Evolutionary conservation across 2,888 invertebrate species (phyloP).

Genomic region (Unio delphinus): DNA sequence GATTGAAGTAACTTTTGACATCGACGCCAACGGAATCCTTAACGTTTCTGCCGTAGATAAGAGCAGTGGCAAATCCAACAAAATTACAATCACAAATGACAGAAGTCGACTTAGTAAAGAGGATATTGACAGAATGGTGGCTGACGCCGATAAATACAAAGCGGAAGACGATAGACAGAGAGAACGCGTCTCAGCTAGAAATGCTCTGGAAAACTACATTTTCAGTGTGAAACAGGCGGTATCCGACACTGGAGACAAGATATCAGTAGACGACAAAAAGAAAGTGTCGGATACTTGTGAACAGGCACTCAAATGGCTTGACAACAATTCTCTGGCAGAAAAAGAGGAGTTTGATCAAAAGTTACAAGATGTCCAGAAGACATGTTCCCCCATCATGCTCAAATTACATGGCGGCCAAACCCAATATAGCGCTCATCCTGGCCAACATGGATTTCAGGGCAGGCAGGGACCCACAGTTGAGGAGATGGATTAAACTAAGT

Average conservation of each 20-base stretch:
- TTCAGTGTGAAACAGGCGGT: conserved; percentile 75
- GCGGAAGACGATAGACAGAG: conserved; percentile 65
- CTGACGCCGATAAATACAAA: conserved; percentile 63
- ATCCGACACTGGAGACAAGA: conserved; percentile 73
- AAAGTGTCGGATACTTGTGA: conserved; percentile 75
- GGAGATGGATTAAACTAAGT: conserved; percentile 74
- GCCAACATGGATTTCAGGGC: conserved; percentile 38
- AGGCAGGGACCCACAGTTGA: conserved; percentile 75
- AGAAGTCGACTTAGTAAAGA: conserved; percentile 87
- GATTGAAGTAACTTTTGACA: conserved; percentile 82
- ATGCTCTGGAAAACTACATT: conserved; percentile 58
- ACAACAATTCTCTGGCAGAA: conserved; percentile 83
- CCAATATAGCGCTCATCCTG: conserved; percentile 10
- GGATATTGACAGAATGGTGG: conserved; percentile 84
- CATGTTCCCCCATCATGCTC: conserved; percentile 86
- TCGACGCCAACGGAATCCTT: conserved; percentile 89
- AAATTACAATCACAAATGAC: conserved; percentile 89
- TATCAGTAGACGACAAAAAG: conserved; percentile 80
- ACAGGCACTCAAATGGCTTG: conserved; percentile 85
- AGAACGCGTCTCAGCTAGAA: conserved; percentile 55
- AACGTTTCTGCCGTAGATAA: conserved; percentile 76
- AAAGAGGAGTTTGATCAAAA: conserved; percentile 83
- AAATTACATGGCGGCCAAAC: conserved; percentile 55
- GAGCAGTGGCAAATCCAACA: conserved; percentile 84
- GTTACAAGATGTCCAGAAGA: conserved; percentile 82